Evolutionary conservation across 2,797 vertebrate genomes (phyloP).

Genomic region (Rhabdomys pumilio): DNA sequence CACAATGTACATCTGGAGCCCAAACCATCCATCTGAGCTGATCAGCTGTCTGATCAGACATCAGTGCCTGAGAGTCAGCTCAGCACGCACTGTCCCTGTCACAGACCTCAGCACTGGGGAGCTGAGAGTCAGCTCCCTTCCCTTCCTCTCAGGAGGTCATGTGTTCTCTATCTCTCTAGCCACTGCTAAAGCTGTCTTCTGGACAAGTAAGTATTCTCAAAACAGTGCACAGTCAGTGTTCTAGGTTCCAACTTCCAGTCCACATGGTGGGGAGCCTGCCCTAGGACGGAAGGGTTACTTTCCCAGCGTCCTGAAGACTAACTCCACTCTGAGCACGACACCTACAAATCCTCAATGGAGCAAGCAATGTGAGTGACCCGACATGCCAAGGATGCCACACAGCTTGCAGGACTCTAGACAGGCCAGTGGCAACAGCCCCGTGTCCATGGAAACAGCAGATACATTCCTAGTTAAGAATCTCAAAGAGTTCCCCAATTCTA

Average conservation of each 20-base stretch:
- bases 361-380: not conserved
- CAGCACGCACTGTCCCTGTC: not conserved
- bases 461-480: slow-evolving; percentile 46
- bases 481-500: slow-evolving; percentile 22
- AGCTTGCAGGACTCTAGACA: not conserved
- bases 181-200: not conserved
- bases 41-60: not conserved
- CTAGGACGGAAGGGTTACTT: not conserved
- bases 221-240: not conserved
- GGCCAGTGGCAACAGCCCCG: not conserved
- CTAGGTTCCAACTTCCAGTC: not conserved
- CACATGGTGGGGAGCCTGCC: too few species aligned
- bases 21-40: not conserved
- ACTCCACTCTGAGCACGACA: not conserved
- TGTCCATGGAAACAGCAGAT: not conserved
- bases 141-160: not conserved
- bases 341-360: slow-evolving; percentile 1
- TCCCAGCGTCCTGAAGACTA: not conserved
- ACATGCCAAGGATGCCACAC: not conserved
- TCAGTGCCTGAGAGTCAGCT: not conserved
- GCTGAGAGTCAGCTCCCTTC: not conserved
- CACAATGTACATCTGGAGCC: not conserved
- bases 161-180: not conserved
- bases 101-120: not conserved
- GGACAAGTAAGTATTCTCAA: slow-evolving; percentile 27